These are phyloP conservation scores for Amblyteles armatorius DNA, from an alignment of 2,888 invertebrate genomes.

Conservation along the genomic window DNA sequence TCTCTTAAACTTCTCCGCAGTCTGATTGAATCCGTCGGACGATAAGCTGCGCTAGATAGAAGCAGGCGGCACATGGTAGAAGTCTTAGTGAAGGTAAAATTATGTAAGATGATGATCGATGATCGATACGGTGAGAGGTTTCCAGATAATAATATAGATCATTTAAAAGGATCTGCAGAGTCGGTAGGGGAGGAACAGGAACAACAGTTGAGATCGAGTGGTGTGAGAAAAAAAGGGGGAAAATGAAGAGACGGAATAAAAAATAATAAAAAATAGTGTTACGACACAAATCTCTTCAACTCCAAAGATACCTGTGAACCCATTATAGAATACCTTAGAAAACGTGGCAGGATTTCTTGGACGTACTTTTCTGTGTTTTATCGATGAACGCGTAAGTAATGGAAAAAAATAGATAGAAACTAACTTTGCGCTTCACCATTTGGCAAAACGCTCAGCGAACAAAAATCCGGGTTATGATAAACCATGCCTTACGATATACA, in stretches of 20 bases:
- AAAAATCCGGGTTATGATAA: constrained; percentile 24
- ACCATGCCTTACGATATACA: constrained; percentile 23
- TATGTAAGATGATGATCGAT: constrained; percentile 25
- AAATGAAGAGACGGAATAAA: constrained; percentile 63
- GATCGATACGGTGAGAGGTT: constrained; percentile 30
- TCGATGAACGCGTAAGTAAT: constrained; percentile 15
- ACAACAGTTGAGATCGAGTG: constrained; percentile 7
- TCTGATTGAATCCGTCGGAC: constrained; percentile 53
- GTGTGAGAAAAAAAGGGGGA: constrained; percentile 43
- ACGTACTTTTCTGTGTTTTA: constrained; percentile 75
- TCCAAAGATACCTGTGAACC: constrained; percentile 83
- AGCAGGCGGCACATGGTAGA: constrained; percentile 58
- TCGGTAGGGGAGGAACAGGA: constrained; percentile 14
- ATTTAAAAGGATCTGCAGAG: constrained; percentile 23
- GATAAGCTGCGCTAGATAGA: constrained; percentile 64
- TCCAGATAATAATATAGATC: constrained; percentile 23
- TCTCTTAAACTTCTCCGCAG: constrained; percentile 27
- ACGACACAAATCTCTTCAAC: constrained; percentile 69
- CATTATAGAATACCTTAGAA: constrained; percentile 80
- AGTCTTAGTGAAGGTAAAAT: constrained; percentile 46
- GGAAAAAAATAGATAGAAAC: constrained; percentile 13
- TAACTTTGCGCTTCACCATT: constrained; percentile 29
- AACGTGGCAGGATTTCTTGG: constrained; percentile 79
- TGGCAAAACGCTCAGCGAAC: constrained; percentile 5
- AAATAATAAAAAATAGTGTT: constrained; percentile 64